Base-by-base conservation (phyloP, 2,888 invertebrate genomes). In the Nipponacmea schrenckii region DNA sequence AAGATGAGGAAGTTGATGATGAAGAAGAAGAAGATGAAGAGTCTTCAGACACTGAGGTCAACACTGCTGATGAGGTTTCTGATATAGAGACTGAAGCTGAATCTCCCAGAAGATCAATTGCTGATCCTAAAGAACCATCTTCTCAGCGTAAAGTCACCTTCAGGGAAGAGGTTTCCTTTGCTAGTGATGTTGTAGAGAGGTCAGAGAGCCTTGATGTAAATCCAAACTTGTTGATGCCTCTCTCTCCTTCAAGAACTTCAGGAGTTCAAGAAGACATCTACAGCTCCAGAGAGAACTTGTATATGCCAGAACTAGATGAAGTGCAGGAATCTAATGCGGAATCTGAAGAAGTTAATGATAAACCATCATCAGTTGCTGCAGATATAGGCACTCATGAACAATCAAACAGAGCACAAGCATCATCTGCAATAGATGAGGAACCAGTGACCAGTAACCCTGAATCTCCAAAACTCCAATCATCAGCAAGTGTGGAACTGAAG, bases 61-160 rank as follows among this genome's bases (percentile, higher is more conserved):
- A 79, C 62, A 78, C 79, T 20, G 79, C 75, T 20, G 78, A 78
- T 73, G 80, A 79, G 24, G 78, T 77, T 15, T 79, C 78, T 17
- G 79, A 81, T 69, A 71, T 79, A 26, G 78, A 80, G 50, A 72
- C 75, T 17, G 78, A 79, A 62, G 65, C 71, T 8, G 75, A 75
- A 44, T 67, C 71, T 12, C 72, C 70, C 17, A 73, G 72, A 48
- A 45, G 67, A 14, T 45, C 64, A n/a, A 70, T 67, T 17, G 74
- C 75, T n/a, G 69, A 15, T 3, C 14, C 39, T 39, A 39, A 39
- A 7, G 20, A 56, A 56, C 20, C 20, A 24, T 3, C 56, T 56
- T 56, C 56, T 24, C 20, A 56, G 24, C 56, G 56, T 56, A 56
- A 56, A 24, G 56, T 56, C 24, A 56, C 56, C 24, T 56, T 56